Base-by-base conservation (phyloP, 2,888 invertebrate species). In the Cephus sareptanus region DNA sequence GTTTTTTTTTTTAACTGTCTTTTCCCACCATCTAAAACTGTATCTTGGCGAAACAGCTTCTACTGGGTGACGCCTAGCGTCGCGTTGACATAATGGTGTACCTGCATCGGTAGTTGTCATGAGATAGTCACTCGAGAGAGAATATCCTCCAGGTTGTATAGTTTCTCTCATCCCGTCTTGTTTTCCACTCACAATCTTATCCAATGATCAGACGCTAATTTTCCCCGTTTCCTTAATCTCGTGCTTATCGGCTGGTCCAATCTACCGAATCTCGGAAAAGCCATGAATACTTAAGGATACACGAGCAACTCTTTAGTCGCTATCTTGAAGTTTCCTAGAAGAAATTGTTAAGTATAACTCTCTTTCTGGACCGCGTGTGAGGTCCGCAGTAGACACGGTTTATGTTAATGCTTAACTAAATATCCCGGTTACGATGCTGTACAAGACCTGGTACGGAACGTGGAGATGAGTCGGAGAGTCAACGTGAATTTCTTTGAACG, bases 221-320 rank as follows among this genome's bases (percentile, higher is more conserved):
- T 71, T 30, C 71, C 15, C 34, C 13, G 71, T 33, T 71, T 71
- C 71, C 71, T 71, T 71, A 31, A 71, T 71, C 71, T 71, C 71
- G 71, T 23, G 9, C 71, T 71, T 71, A 71, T 71, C 71, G 31
- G 13, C 68, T 31, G 30, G 56, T 56, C 34, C 78, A 73, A 78
- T 78, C 78, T 78, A 78, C 76, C 56, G 34, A 78, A 78, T 78
- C 35, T 78, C 73, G 35, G 76, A 78, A 76, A 78, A 71, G 35
- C 78, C 34, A 76, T 78, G 78, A 78, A 78, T 78, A 78, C 76
- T 34, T 76, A 78, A 78, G 78, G 73, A 70, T 75, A 73, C 78
- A 78, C 78, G 76, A 75, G 71, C 71, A 71, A 71, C 71, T 34
- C 71, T 31, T 71, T 71, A 71, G 33, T 12, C 31, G 23, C 56